phyloP scores from a whole-genome alignment of 2,888 invertebrate species.

The Stenoptilia bipunctidactyla region DNA sequence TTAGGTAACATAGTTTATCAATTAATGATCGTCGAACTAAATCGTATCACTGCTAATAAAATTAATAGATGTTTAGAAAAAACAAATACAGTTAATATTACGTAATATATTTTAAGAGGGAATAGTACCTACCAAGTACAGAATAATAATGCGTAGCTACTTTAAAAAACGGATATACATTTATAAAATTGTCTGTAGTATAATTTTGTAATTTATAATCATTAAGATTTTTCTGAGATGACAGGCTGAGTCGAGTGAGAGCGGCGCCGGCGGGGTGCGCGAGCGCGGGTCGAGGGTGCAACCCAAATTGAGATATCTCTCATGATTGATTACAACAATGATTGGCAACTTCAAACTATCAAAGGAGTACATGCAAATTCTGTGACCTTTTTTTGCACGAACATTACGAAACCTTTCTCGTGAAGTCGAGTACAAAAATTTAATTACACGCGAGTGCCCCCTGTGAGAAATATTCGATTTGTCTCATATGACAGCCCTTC shows the following conservation, averaged over 20 bases:
- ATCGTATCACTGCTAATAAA: too few species aligned
- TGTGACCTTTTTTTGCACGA: conserved; percentile 29
- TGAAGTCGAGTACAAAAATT: conserved; percentile 33
- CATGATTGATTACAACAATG: conserved; percentile 58
- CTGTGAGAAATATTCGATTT: conserved; percentile 49
- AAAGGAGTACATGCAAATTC: conserved; percentile 45
- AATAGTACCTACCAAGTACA: too few species aligned
- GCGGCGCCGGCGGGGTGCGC: conserved; percentile 15
- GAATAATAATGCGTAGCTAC: too few species aligned
- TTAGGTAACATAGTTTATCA: too few species aligned
- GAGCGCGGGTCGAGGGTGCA: conserved; percentile 57
- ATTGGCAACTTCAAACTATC: conserved; percentile 50
- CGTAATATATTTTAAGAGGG: too few species aligned
- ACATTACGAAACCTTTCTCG: conserved; percentile 30
- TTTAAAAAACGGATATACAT: conserved; percentile 19
- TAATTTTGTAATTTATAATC: conserved; percentile 62
- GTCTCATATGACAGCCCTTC: conserved; percentile 63
- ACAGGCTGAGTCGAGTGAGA: conserved; percentile 21
- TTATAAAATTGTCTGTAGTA: conserved; percentile 39
- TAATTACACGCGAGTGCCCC: conserved; percentile 43
- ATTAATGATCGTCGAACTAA: too few species aligned
- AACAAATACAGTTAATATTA: too few species aligned
- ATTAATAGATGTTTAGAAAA: too few species aligned
- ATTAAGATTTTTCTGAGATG: conserved; percentile 48
- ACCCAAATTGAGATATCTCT: conserved; percentile 58